These are phyloP conservation scores for Lathronympha strigana DNA, from an alignment of 2,888 invertebrate species.

Conservation along the genomic window DNA sequence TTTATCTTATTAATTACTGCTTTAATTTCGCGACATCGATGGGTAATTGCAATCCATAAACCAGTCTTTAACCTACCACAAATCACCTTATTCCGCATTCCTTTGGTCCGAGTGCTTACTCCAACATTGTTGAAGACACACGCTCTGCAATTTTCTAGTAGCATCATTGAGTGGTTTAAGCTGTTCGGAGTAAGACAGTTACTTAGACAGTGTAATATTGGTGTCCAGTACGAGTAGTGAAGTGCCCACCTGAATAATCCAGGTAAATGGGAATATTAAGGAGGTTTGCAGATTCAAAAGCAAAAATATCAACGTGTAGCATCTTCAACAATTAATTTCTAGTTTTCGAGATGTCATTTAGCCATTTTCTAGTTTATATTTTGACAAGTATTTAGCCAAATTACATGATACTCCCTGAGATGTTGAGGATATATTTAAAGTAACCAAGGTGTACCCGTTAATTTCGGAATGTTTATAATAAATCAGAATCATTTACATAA, in stretches of 20 bases:
- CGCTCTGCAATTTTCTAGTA: constrained; percentile 34
- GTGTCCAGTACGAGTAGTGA: constrained; percentile 18
- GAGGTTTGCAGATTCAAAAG: background rate
- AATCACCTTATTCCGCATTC: constrained; percentile 21
- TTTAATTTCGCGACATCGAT: background rate
- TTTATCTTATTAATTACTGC: no score
- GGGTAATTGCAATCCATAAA: constrained; percentile 3
- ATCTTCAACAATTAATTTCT: no score
- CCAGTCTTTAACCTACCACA: background rate
- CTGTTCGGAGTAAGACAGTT: constrained; percentile 32
- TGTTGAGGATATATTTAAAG: no score
- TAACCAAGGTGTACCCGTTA: no score
- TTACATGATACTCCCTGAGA: no score
- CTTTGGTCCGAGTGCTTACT: background rate
- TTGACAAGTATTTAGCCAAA: no score
- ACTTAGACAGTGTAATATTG: constrained; percentile 37
- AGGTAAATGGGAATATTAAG: background rate
- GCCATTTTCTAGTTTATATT: no score
- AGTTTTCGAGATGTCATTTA: no score
- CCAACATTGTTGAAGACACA: constrained; percentile 27
- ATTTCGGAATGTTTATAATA: no score
- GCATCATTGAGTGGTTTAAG: constrained; percentile 28
- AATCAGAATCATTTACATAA: no score
- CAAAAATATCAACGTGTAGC: no score
- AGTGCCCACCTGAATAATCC: background rate